A percentile compares a stretch with the other conserved stretches of the same genome.
Conservation (phyloP, 2,888 invertebrate genomes). For the Iphiclides podalirius region DNA sequence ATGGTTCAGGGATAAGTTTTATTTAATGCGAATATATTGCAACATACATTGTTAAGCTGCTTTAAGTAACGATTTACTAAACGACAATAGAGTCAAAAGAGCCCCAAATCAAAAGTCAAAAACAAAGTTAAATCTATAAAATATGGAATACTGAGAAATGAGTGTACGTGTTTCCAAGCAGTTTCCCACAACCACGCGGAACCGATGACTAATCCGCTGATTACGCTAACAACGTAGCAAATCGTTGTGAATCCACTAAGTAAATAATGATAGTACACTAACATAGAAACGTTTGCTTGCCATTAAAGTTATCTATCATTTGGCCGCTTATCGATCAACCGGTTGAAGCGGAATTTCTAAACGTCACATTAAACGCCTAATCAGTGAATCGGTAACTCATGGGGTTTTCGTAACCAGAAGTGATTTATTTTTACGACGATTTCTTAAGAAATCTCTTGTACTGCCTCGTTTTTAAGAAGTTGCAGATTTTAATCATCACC, state of each 20-base stretch:
- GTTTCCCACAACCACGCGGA: conserved; percentile 13
- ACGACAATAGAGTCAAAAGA: too few species aligned
- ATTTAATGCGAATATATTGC: too few species aligned
- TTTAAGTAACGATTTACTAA: too few species aligned
- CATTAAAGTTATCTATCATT: conserved; percentile 16
- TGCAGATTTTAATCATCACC: too few species aligned
- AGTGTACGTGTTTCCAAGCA: conserved; percentile 12
- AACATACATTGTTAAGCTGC: too few species aligned
- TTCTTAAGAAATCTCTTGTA: too few species aligned
- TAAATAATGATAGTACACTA: conserved; percentile 5
- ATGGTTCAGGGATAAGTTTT: too few species aligned
- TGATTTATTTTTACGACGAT: conserved; percentile 1
- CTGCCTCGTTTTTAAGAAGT: too few species aligned
- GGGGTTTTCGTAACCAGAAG: neutral
- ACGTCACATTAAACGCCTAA: conserved; percentile 14
- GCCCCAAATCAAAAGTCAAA: too few species aligned
- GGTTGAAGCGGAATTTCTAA: neutral
- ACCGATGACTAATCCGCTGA: conserved; percentile 13
- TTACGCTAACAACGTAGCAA: conserved; percentile 15
- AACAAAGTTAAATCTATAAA: too few species aligned
- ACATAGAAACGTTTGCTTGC: conserved; percentile 13
- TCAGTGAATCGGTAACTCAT: neutral
- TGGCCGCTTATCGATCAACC: conserved; percentile 2
- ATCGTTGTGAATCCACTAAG: conserved; percentile 6
- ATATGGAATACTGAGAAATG: too few species aligned